A percentile compares a stretch with the other conserved stretches of the same genome.
Evolutionary conservation across 2,888 invertebrate genomes (phyloP).

Genomic region (Scaptomyza tumidula): DNA sequence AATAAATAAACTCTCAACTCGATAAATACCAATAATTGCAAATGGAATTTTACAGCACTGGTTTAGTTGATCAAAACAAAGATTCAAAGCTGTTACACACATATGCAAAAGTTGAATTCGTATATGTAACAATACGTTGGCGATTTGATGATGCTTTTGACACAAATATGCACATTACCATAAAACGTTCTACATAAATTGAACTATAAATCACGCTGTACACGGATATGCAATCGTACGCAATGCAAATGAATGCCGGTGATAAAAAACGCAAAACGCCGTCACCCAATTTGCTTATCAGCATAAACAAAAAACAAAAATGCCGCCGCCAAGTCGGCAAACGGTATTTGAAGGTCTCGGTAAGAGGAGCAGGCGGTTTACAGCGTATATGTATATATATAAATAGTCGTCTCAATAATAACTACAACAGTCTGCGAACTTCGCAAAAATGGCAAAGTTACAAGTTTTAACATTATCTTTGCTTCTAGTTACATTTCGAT

Average conservation of each 20-base stretch:
- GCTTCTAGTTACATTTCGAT: conserved; percentile 25
- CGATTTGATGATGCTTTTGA: conserved; percentile 28
- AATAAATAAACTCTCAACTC: not conserved
- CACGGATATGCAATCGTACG: conserved; percentile 44
- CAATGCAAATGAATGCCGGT: conserved; percentile 57
- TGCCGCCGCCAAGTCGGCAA: conserved; percentile 42
- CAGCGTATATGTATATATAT: conserved; percentile 31
- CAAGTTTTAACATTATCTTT: conserved; percentile 2
- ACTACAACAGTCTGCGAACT: conserved; percentile 29
- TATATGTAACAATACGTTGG: conserved; percentile 7
- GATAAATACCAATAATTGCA: not conserved
- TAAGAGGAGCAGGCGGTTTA: conserved; percentile 22
- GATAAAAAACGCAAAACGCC: conserved; percentile 41
- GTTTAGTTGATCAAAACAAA: conserved; percentile 16
- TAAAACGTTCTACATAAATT: conserved; percentile 38
- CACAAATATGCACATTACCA: conserved; percentile 54
- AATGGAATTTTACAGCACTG: conserved; percentile 34
- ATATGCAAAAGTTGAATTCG: conserved; percentile 1
- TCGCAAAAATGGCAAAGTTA: conserved; percentile 49
- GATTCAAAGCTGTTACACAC: conserved; percentile 17
- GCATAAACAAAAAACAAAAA: conserved; percentile 35
- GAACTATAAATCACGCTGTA: conserved; percentile 60
- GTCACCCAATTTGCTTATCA: conserved; percentile 50
- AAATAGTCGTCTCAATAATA: conserved; percentile 2
- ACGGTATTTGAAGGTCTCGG: conserved; percentile 57